A percentile compares a stretch with the other conserved stretches of the same genome.
Evolutionary conservation across 2,888 invertebrate species (phyloP).

Genomic region (Noctua janthina): DNA sequence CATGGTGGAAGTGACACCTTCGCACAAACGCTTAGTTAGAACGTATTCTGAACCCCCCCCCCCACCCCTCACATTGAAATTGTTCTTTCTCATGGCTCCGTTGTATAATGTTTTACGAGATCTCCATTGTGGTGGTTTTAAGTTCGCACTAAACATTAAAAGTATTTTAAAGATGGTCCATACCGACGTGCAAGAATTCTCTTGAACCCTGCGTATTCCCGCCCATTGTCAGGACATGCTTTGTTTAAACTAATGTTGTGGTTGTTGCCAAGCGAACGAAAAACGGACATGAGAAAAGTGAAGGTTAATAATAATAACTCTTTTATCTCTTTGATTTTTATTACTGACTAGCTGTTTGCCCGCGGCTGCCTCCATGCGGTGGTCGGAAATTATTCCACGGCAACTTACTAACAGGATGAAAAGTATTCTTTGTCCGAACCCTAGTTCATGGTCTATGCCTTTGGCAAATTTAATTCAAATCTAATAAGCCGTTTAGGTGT

Average conservation of each 20-base stretch:
- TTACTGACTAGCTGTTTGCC: neutral
- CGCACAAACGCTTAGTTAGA: no score
- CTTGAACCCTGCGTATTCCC: neutral
- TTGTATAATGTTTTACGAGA: conserved; percentile 37
- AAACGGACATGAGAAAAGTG: neutral
- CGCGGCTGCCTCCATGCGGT: no score
- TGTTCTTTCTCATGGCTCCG: no score
- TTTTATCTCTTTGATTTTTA: neutral
- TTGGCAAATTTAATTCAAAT: neutral
- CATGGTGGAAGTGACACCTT: no score
- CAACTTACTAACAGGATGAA: neutral
- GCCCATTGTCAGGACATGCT: conserved; percentile 21
- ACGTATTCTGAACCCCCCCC: no score
- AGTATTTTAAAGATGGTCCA: conserved; percentile 38
- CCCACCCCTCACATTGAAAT: no score
- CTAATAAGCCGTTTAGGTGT: neutral
- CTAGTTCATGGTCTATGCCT: neutral
- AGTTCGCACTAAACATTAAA: conserved; percentile 37
- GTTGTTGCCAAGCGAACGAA: neutral
- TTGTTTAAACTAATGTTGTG: conserved; percentile 25
- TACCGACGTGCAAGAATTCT: conserved; percentile 23
- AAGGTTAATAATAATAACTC: neutral
- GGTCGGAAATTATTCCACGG: neutral
- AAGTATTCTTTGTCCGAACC: neutral
- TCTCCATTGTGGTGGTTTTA: conserved; percentile 35